phyloP scores from a whole-genome alignment of 2,113 vertebrate species.

The Neodon shergylaensis region DNA sequence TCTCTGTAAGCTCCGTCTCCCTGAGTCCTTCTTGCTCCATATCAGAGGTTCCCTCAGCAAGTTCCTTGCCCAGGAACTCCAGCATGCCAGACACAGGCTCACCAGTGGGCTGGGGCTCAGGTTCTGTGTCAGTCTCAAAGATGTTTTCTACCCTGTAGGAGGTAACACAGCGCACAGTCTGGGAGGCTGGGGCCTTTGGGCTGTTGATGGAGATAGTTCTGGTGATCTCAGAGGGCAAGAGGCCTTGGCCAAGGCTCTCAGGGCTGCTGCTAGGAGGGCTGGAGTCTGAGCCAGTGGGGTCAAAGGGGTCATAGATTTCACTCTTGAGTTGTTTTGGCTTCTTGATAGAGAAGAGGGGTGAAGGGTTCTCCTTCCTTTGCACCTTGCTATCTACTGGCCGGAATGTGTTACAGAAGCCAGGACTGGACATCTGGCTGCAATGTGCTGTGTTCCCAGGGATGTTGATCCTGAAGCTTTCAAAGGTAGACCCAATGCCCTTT shows the following conservation, averaged over 20 bases:
- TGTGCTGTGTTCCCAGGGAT: conserved; percentile 92
- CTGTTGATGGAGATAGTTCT: conserved; percentile 87
- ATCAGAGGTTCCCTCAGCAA: conserved; percentile 70
- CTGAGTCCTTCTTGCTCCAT: conserved; percentile 53
- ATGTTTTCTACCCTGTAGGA: conserved; percentile 75
- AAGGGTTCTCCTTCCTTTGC: conserved; percentile 83
- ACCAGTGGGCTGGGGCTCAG: conserved; percentile 54
- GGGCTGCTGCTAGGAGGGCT: conserved; percentile 88
- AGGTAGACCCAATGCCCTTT: conserved; percentile 82
- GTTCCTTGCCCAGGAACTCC: neutral
- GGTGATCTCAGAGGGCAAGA: conserved; percentile 84
- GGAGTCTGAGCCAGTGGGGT: conserved; percentile 95
- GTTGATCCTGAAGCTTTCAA: conserved; percentile 94
- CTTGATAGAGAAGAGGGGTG: conserved; percentile 79
- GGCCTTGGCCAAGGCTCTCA: conserved; percentile 80
- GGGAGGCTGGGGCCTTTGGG: conserved; percentile 80
- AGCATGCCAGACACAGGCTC: neutral
- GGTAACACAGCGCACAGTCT: conserved; percentile 86
- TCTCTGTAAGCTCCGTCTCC: conserved; percentile 18
- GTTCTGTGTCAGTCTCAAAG: conserved; percentile 65
- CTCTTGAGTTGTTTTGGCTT: conserved; percentile 87
- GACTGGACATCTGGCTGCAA: conserved; percentile 83
- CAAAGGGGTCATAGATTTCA: conserved; percentile 96
- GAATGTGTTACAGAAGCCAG: conserved; percentile 86
- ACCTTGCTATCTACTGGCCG: conserved; percentile 85